phyloP scores from a whole-genome alignment of 2,113 vertebrate species.

The Recurvirostra avosetta region DNA sequence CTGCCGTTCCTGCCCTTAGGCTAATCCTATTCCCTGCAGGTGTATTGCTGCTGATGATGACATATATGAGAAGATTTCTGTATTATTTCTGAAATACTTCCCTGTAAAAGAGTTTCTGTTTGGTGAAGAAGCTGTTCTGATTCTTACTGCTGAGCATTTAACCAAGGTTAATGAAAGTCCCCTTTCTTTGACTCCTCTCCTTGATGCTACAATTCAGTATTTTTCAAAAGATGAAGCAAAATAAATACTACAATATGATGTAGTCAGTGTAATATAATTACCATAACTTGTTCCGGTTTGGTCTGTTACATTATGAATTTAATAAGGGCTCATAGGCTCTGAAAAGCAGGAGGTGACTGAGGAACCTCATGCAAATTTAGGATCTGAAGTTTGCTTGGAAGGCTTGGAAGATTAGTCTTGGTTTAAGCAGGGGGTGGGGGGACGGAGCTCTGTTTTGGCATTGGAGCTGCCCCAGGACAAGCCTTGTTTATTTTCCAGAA shows the following conservation, averaged over 20 bases:
- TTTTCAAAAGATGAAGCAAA: not conserved
- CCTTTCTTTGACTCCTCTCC: not conserved
- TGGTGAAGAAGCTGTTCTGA: not conserved
- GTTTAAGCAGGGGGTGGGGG: not conserved
- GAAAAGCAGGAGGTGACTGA: not conserved
- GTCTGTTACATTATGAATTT: not conserved
- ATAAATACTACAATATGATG: not conserved
- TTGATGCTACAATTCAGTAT: not conserved
- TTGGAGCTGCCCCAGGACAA: not conserved
- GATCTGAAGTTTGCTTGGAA: not conserved
- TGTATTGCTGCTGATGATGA: not conserved
- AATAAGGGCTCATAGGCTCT: not conserved
- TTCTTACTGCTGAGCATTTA: not conserved
- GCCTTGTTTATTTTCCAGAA: not conserved
- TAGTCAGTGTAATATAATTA: not conserved
- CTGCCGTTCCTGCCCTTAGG: not conserved
- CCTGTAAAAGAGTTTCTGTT: not conserved
- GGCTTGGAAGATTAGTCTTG: not conserved
- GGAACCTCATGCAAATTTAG: not conserved
- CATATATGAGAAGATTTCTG: not conserved
- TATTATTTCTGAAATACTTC: not conserved
- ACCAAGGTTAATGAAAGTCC: not conserved
- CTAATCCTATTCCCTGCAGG: not conserved
- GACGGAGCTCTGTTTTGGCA: not conserved
- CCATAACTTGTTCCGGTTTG: not conserved